phyloP scores from a whole-genome alignment of 2,113 vertebrate genomes.

The Xiphophorus maculatus region DNA sequence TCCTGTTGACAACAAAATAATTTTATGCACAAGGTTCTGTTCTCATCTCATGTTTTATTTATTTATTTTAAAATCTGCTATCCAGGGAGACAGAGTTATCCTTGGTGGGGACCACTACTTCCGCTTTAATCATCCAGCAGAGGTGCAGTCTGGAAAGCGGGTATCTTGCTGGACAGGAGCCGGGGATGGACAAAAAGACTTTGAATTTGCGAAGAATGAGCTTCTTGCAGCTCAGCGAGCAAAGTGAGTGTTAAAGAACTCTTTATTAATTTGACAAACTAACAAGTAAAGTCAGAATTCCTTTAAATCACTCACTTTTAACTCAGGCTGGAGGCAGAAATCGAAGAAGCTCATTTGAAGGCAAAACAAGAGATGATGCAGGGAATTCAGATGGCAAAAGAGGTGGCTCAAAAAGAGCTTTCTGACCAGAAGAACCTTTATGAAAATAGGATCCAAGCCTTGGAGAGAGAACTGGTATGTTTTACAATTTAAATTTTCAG shows the following conservation, averaged over 20 bases:
- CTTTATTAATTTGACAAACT: not conserved
- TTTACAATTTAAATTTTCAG: fast-evolving
- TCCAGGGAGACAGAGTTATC: slow-evolving; percentile 92
- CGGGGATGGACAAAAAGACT: slow-evolving; percentile 87
- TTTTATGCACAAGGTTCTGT: not conserved
- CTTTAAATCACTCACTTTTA: not conserved
- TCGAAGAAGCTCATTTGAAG: slow-evolving; percentile 89
- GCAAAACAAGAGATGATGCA: slow-evolving; percentile 96
- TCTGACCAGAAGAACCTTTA: slow-evolving; percentile 86
- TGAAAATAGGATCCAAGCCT: slow-evolving; percentile 83
- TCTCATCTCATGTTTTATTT: not conserved
- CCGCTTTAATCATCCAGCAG: slow-evolving; percentile 92
- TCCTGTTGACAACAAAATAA: not conserved
- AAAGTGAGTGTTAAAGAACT: slow-evolving; percentile 82
- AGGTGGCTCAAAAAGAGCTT: slow-evolving; percentile 91
- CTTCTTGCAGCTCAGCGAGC: slow-evolving; percentile 86
- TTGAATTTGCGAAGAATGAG: slow-evolving; percentile 97
- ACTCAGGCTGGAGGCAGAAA: slow-evolving; percentile 90
- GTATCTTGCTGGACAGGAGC: slow-evolving; percentile 70
- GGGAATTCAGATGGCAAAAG: slow-evolving; percentile 91
- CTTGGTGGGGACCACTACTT: slow-evolving; percentile 98
- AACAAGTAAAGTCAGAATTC: not conserved
- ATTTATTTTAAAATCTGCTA: slow-evolving; percentile 9
- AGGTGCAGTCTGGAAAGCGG: slow-evolving; percentile 85
- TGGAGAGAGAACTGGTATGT: slow-evolving; percentile 89